phyloP scores from a whole-genome alignment of 2,888 invertebrate genomes.

The Protonemura montana region DNA sequence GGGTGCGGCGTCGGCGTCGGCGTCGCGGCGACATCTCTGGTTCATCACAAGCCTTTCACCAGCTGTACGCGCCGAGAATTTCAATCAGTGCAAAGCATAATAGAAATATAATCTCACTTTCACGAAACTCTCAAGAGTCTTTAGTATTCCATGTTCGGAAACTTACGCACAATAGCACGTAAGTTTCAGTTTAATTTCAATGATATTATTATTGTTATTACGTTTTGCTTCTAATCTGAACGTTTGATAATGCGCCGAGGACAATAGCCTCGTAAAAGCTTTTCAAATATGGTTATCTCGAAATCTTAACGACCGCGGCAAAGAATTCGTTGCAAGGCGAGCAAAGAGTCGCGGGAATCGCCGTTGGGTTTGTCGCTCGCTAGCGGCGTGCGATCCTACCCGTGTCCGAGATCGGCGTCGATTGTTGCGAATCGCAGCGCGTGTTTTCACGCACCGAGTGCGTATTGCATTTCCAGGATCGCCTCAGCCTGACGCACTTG shows the following conservation, averaged over 20 bases:
- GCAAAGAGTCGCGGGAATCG: not conserved
- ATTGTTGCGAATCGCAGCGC: not conserved
- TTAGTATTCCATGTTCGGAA: conserved; percentile 17
- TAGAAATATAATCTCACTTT: conserved; percentile 26
- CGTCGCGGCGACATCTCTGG: conserved; percentile 18
- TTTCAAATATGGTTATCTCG: conserved; percentile 22
- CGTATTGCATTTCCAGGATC: no score
- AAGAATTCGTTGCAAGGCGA: not conserved
- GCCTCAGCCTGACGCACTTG: no score
- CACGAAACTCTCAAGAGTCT: conserved; percentile 10
- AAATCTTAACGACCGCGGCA: not conserved
- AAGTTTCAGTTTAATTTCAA: conserved; percentile 21
- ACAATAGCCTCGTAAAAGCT: conserved; percentile 31
- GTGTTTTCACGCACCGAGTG: not conserved
- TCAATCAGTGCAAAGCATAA: not conserved
- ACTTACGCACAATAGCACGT: not conserved
- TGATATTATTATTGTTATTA: conserved; percentile 23
- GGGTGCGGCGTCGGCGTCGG: conserved; percentile 14
- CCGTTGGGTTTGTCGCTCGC: not conserved
- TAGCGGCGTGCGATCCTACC: not conserved
- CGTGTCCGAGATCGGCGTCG: not conserved
- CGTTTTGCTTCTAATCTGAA: not conserved
- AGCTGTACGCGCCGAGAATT: conserved; percentile 22
- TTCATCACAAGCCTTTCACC: conserved; percentile 24
- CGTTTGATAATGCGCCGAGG: not conserved